Base-by-base conservation (phyloP, 2,888 invertebrate species). In the Latheticus oryzae region DNA sequence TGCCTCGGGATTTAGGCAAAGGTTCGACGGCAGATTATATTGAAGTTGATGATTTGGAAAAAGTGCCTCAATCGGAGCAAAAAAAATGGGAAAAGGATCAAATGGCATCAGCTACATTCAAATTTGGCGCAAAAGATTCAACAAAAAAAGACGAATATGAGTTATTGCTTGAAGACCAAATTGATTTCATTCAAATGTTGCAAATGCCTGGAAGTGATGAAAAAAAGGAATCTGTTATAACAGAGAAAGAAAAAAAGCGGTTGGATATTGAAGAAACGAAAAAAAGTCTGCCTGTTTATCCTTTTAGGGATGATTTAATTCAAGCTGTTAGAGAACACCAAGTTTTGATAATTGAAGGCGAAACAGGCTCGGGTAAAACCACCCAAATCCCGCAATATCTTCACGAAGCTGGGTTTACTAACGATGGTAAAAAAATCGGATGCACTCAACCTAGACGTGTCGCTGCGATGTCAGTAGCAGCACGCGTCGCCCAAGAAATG, bases 391-490 rank as follows among this genome's bases (percentile, higher is more conserved):
- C 98, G 0, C 98, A 99, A 78, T 98, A 98, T 80, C 83, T 99
- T 5, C 89, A 96, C 76, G 97, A 99, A 75, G 91, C 96, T 35
- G 98, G 94, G 1, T 95, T 90, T 71, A 91, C 92, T 1, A 80
- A 85, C 42, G 88, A 90, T 73, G 89, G 87, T 23, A 69, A 72
- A 43, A 72, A 71, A 61, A 93, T 98, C 71, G 98, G 97, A 0
- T 99, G 98, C 74, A 99, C 98, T 0, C 97, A 97, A 77, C 98
- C 99, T 0, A 83, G 98, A 63, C 83, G 99, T 77, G 99, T 99
- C 1, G 99, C 99, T 12, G 97, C 99, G 1, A 99, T 99, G 99
- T 96, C 96, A n/a, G 99, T 99, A 12, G 95, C 99, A 11, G 91
- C 97, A 2, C 86, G 99, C 76, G 99, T 99, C 1, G 94, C 98